phyloP scores from a whole-genome alignment of 2,113 vertebrate species.

The Anhinga anhinga region DNA sequence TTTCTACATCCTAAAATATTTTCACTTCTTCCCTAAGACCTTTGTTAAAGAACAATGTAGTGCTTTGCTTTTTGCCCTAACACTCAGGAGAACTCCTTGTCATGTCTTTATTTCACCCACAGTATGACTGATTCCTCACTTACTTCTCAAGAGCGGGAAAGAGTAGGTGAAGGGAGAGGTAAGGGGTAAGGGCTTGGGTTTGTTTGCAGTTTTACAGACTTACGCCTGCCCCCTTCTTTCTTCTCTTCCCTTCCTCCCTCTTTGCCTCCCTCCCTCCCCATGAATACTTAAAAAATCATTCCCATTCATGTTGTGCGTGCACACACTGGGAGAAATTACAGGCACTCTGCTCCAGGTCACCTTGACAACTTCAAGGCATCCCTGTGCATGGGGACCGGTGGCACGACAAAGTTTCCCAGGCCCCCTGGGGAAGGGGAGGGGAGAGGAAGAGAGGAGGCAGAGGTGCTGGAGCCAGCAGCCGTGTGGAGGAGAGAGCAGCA shows the following conservation, averaged over 20 bases:
- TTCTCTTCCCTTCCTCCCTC: conserved; percentile 28
- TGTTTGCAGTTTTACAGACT: conserved; percentile 44
- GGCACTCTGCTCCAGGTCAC: conserved; percentile 58
- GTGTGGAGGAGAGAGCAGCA: conserved; percentile 16
- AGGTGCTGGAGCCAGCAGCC: conserved; percentile 13
- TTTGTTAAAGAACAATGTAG: background rate
- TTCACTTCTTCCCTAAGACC: background rate
- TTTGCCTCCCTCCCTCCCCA: background rate
- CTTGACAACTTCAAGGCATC: conserved; percentile 65
- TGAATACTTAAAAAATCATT: conserved; percentile 41
- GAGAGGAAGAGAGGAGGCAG: conserved; percentile 24
- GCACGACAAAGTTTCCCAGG: conserved; percentile 76
- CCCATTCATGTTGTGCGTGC: background rate
- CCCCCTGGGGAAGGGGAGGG: conserved; percentile 52
- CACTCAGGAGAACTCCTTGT: background rate
- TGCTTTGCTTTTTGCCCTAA: background rate
- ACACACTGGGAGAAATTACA: conserved; percentile 31
- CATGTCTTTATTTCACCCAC: conserved; percentile 6
- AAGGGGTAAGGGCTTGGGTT: background rate
- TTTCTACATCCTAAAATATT: background rate
- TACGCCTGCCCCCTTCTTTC: background rate
- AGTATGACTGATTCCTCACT: background rate
- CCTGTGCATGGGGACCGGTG: conserved; percentile 44
- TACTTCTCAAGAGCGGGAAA: background rate
- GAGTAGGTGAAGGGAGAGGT: background rate